Evolutionary conservation across 2,888 invertebrate genomes (phyloP).

Genomic region (Noctua janthe): DNA sequence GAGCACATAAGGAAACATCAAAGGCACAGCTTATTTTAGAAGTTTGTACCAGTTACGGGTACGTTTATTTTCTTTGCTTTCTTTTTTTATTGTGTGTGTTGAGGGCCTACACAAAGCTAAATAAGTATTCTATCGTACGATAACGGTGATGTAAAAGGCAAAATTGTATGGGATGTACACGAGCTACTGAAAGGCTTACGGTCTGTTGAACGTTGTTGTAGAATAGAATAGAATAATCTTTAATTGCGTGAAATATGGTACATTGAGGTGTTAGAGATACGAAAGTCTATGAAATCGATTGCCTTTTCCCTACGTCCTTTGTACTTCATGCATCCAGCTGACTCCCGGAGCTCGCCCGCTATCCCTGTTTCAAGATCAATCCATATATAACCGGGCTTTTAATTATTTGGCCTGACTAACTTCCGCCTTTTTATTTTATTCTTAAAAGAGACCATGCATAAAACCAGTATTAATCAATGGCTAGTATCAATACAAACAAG

Average conservation of each 20-base stretch:
- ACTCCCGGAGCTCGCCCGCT: background rate
- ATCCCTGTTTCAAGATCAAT: background rate
- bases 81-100: too few relatives aligned
- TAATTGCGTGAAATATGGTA: too few relatives aligned
- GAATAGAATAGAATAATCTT: background rate
- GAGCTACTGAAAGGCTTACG: too few relatives aligned
- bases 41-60: too few relatives aligned
- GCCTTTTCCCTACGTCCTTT: background rate
- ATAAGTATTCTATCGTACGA: background rate
- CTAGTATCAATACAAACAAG: background rate
- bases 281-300: background rate
- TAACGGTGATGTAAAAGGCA: background rate
- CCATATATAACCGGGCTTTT: background rate
- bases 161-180: background rate
- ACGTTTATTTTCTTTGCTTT: too few relatives aligned
- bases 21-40: too few relatives aligned
- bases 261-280: background rate
- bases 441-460: background rate
- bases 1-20: too few relatives aligned
- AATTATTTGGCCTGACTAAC: background rate
- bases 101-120: background rate
- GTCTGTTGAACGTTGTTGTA: background rate
- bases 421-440: background rate
- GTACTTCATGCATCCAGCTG: background rate
- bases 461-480: background rate